These are phyloP conservation scores for Ostrea edulis DNA, from an alignment of 1,140 invertebrate genomes.

Conservation along the genomic window DNA sequence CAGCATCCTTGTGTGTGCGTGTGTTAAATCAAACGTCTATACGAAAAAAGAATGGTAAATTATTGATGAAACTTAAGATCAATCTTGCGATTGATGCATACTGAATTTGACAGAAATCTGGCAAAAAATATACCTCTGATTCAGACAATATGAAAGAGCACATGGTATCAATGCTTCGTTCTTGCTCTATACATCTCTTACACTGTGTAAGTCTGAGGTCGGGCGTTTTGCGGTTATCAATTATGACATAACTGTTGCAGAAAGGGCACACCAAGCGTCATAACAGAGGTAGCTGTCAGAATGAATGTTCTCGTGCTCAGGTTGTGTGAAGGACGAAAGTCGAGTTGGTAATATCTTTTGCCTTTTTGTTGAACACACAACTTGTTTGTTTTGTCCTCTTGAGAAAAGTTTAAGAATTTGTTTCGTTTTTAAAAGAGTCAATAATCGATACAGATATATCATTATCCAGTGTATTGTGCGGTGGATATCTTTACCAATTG, in stretches of 20 bases:
- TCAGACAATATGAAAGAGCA: not conserved
- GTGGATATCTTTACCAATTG: too few species aligned
- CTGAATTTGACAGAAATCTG: conserved; percentile 14
- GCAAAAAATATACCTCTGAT: not conserved
- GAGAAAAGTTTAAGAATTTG: not conserved
- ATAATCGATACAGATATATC: not conserved
- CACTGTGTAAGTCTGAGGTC: not conserved
- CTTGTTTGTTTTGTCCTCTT: not conserved
- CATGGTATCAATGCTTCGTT: not conserved
- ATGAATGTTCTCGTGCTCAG: not conserved
- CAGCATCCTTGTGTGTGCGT: too few species aligned
- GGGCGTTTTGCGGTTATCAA: not conserved
- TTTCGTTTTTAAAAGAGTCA: too few species aligned
- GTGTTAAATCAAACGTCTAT: too few species aligned
- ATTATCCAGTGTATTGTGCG: not conserved
- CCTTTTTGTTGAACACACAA: not conserved
- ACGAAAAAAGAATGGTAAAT: not conserved
- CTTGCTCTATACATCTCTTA: not conserved
- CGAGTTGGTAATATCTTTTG: not conserved
- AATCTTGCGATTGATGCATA: not conserved
- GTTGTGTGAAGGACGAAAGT: not conserved
- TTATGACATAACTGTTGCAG: not conserved
- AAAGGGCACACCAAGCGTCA: not conserved
- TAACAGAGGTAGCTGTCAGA: not conserved
- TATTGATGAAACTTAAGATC: not conserved